phyloP scores from a whole-genome alignment of 1,140 invertebrate genomes.

The Hyles vespertilio region DNA sequence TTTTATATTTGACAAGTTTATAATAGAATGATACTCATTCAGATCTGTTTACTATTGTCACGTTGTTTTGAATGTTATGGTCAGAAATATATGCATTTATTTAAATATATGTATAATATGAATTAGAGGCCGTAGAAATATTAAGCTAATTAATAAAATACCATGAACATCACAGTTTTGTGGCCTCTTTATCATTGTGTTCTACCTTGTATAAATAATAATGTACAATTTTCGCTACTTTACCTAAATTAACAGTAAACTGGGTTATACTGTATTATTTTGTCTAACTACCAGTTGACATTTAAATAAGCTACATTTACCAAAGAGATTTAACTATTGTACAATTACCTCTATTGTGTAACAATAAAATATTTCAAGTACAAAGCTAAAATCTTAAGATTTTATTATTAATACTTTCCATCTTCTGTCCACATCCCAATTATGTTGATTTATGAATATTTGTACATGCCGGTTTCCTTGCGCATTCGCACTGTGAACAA shows the following conservation, averaged over 20 bases:
- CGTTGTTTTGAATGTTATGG: no score
- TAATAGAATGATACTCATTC: no score
- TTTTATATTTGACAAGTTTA: no score
- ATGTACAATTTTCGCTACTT: conserved; percentile 6
- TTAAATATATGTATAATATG: no score
- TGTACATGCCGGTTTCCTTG: conserved; percentile 65
- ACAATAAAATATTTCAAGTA: no score
- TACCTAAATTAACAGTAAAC: conserved; percentile 12
- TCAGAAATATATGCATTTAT: no score
- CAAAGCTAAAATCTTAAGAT: conserved; percentile 3
- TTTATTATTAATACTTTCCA: no score
- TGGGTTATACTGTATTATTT: conserved; percentile 34
- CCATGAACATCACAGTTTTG: conserved; percentile 18
- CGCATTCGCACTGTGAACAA: conserved; percentile 65
- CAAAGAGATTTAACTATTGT: no score
- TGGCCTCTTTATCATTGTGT: not conserved
- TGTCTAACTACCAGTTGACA: no score
- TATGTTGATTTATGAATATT: conserved; percentile 48
- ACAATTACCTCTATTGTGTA: no score
- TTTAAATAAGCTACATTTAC: no score
- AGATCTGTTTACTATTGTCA: no score
- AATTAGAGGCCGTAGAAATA: not conserved
- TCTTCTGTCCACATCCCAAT: not conserved
- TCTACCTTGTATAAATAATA: conserved; percentile 2
- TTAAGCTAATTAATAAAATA: conserved; percentile 13